Evolutionary conservation across 1,140 invertebrate genomes (phyloP), one percentile per base, ranked within the genome.

Genomic region (Zaprionus lachaisei): DNA sequence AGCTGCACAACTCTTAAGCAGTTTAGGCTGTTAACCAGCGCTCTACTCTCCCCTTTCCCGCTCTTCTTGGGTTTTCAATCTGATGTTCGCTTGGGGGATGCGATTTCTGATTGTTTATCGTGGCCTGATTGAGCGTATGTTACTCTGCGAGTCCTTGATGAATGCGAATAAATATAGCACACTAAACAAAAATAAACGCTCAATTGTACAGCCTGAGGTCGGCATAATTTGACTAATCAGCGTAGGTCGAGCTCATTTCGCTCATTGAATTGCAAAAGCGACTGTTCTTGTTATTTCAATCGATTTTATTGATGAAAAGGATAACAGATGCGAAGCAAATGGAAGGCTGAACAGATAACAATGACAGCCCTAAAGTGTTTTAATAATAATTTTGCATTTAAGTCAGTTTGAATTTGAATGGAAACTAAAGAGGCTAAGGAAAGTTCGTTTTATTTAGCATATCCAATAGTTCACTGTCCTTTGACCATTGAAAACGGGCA

Each of bases 101-200:
- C 58, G 66, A 57, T 44, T 41, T 17, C 77, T 85, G 83, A 85
- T 85, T 83, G 77, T 77, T 71, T 83, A 75, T 80, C 80, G 82
- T 83, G 41, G 70, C 57, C 76, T 85, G 83, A 85, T 85, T 85
- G 83, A 79, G 76, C 83, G 62, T 56, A n/a, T n/a, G n/a, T n/a
- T n/a, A 75, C 65, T 70, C 61, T 34, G 57, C 60, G 47, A 51
- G 49, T 63, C 49, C 20, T 60, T 57, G 31, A 57, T 57, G 31
- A 57, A 57, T 66, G 34, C 57, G 44, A 24, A 60, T 60, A 69
- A 31, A 69, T 51, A 69, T 37, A 54, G 47, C 34, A 26, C 41
- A 38, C 41, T 28, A 67, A 57, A 41, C 71, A 31, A 69, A 69
- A 69, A 34, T 37, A 56, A 20, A 38, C 38, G 72, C 72, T 70